A percentile compares a stretch with the other conserved stretches of the same genome.
phyloP scores from a whole-genome alignment of 2,113 vertebrate species.

The Bostrychus sinensis region DNA sequence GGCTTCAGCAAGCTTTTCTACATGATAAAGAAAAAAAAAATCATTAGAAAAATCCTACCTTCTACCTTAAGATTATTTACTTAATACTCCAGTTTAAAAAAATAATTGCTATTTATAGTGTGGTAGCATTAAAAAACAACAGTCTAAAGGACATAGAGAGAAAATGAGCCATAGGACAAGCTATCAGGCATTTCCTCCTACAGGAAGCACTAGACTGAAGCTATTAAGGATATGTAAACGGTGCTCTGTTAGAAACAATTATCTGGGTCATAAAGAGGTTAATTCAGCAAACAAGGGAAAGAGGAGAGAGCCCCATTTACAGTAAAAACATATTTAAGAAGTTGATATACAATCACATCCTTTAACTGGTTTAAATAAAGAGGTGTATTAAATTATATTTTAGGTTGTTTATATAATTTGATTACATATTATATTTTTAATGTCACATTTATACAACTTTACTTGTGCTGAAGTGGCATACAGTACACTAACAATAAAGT shows the following conservation, averaged over 20 bases:
- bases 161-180: background rate
- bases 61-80: too few relatives aligned
- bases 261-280: constrained; percentile 65
- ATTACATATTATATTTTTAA: too few relatives aligned
- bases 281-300: constrained; percentile 34
- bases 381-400: background rate
- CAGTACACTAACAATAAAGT: too few relatives aligned
- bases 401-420: too few relatives aligned
- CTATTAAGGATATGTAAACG: constrained; percentile 64
- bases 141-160: background rate
- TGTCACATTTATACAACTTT: too few relatives aligned
- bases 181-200: constrained; percentile 25
- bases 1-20: constrained; percentile 96
- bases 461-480: too few relatives aligned
- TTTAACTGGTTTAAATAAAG: background rate
- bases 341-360: background rate
- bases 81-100: too few relatives aligned
- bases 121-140: background rate
- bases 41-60: background rate
- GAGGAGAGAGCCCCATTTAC: background rate
- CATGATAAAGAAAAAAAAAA: constrained; percentile 6
- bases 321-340: background rate
- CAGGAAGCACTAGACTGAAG: constrained; percentile 47
- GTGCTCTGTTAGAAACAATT: constrained; percentile 52
- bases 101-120: background rate